phyloP scores from a whole-genome alignment of 2,113 vertebrate genomes.

The Aramus guarauna region DNA sequence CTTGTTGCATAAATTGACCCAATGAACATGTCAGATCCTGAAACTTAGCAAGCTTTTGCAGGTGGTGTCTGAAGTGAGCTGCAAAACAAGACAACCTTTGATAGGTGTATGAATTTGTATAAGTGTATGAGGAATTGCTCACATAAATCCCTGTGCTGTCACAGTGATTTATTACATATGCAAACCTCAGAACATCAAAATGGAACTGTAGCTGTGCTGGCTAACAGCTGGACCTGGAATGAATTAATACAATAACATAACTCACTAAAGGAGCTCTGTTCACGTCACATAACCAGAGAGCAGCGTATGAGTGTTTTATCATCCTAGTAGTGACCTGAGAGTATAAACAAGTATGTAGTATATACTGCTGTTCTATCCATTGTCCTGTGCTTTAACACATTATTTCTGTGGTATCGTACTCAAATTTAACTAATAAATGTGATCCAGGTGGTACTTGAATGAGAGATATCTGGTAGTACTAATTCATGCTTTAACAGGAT shows the following conservation, averaged over 20 bases:
- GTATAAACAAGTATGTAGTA: not conserved
- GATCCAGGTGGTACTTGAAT: not conserved
- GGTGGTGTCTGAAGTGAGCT: not conserved
- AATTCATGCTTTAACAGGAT: not conserved
- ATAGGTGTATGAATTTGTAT: constrained; percentile 3
- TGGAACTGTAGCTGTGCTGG: not conserved
- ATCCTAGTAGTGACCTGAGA: not conserved
- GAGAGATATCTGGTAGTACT: not conserved
- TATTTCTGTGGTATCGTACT: not conserved
- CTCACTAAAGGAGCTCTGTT: not conserved
- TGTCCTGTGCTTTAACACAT: not conserved
- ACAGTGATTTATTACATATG: constrained; percentile 3
- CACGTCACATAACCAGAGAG: not conserved
- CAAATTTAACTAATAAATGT: not conserved
- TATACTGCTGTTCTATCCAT: not conserved
- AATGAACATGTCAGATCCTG: not conserved
- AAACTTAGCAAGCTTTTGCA: not conserved
- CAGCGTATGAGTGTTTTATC: not conserved
- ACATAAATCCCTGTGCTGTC: constrained; percentile 18
- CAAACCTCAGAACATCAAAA: constrained; percentile 26
- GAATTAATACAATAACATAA: constrained; percentile 18
- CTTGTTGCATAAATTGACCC: not conserved
- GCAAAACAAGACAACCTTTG: constrained; percentile 30
- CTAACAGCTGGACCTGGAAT: constrained; percentile 13
- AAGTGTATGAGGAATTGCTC: constrained; percentile 11